These are phyloP conservation scores for Drosophila kohkoa DNA, from an alignment of 1,140 invertebrate species.

Conservation along the genomic window DNA sequence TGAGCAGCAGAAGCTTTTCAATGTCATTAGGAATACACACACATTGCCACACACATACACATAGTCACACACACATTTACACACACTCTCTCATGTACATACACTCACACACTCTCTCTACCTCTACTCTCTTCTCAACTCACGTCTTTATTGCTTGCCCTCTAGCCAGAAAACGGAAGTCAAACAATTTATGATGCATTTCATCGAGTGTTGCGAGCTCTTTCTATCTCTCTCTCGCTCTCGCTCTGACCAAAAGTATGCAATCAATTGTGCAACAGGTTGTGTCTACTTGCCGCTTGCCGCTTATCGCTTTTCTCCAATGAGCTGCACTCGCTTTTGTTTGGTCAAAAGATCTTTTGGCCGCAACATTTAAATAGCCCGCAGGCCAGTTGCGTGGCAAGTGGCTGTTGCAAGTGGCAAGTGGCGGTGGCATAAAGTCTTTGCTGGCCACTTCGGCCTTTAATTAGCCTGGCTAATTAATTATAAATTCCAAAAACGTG, in stretches of 20 bases:
- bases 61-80: neutral
- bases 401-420: neutral
- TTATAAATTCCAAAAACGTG: conserved; percentile 65
- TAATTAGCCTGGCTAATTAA: conserved; percentile 76
- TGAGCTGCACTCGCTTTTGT: neutral
- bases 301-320: conserved; percentile 1
- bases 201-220: conserved; percentile 6
- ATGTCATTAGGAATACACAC: conserved; percentile 39
- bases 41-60: neutral
- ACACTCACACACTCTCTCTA: neutral
- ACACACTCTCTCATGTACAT: no score
- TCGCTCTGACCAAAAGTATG: neutral
- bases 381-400: no score
- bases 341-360: neutral
- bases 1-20: conserved; percentile 26
- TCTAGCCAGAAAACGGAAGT: conserved; percentile 8
- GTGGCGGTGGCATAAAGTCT: neutral
- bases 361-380: no score
- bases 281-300: conserved; percentile 1
- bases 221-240: no score
- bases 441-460: conserved; percentile 37
- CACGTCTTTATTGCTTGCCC: neutral
- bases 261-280: conserved; percentile 6
- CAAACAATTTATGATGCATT: conserved; percentile 16
- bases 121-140: neutral